phyloP scores from a whole-genome alignment of 92 coral and sea anemone species.

The Epizoanthus illoricatus region DNA sequence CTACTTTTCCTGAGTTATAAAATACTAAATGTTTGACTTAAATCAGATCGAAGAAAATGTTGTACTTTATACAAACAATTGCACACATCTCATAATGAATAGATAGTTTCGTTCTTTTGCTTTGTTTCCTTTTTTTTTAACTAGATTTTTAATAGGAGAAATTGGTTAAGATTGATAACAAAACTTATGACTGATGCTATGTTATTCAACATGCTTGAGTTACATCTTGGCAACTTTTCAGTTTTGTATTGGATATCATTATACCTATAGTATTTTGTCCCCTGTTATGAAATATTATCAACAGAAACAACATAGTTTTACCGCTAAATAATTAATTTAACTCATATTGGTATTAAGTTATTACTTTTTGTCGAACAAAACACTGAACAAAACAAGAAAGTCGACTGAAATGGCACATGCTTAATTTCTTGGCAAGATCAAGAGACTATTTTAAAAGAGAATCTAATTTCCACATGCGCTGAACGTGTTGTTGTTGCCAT shows the following conservation, averaged over 20 bases:
- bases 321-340: neutral
- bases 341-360: neutral
- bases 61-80: too few species aligned
- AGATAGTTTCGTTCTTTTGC: too few species aligned
- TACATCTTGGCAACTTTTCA: constrained; percentile 18
- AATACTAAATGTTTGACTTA: too few species aligned
- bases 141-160: too few species aligned
- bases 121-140: too few species aligned
- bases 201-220: neutral
- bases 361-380: neutral
- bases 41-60: too few species aligned
- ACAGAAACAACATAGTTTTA: neutral
- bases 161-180: too few species aligned
- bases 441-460: too few species aligned
- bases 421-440: neutral
- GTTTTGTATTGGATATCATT: neutral
- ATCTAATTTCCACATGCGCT: too few species aligned
- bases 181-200: neutral
- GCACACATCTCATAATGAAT: too few species aligned
- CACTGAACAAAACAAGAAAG: neutral
- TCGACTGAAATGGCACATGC: neutral
- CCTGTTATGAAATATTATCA: neutral
- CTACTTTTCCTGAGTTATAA: too few species aligned
- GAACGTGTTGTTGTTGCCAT: too few species aligned
- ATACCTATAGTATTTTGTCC: neutral